These are phyloP conservation scores for Penaeus indicus DNA, from an alignment of 1,140 invertebrate species.

Conservation along the genomic window DNA sequence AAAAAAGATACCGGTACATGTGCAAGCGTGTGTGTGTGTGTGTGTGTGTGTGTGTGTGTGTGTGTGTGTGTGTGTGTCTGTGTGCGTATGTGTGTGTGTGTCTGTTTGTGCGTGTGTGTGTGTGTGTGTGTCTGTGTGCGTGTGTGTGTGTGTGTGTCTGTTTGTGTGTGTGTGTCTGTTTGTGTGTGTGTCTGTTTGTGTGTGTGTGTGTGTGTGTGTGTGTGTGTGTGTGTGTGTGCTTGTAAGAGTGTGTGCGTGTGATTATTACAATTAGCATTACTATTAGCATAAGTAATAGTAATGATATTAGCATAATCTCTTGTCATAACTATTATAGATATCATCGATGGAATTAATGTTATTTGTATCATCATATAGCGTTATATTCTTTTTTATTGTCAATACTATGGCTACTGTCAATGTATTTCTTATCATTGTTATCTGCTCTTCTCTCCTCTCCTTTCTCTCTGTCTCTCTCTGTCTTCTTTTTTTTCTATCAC, in stretches of 20 bases:
- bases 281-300: background rate
- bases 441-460: background rate
- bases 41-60: background rate
- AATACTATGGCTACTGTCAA: background rate
- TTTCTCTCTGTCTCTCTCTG: background rate
- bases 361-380: no score
- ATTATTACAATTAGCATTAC: constrained; percentile 2
- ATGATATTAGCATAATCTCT: background rate
- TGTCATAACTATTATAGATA: background rate
- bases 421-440: background rate
- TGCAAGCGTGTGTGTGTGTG: background rate
- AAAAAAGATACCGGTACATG: background rate
- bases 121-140: background rate
- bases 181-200: background rate
- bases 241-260: background rate
- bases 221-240: background rate
- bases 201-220: background rate
- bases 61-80: background rate
- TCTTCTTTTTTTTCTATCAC: no score
- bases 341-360: background rate
- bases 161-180: background rate
- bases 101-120: background rate
- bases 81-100: background rate
- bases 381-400: no score
- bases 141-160: background rate